Percentiles rank a stretch among this genome's conserved stretches.
Conservation (phyloP, 2,797 vertebrate species). For the Arrhamphus sclerolepis region DNA sequence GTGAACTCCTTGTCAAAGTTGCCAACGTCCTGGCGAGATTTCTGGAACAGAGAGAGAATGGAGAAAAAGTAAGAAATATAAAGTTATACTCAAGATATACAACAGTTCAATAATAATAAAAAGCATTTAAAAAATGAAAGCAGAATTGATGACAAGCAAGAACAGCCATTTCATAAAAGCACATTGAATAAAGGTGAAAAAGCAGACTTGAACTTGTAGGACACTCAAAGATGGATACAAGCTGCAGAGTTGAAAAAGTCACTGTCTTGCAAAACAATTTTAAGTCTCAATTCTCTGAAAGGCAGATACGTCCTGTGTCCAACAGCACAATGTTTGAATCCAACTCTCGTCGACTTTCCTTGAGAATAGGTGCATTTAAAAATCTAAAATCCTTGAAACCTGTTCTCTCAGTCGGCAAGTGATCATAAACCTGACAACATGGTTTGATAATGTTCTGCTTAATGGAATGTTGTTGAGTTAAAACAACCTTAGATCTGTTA, state of each 20-base stretch:
- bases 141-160: slow-evolving; percentile 10
- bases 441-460: too few relatives aligned
- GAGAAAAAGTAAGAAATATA: background rate
- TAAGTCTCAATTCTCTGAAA: too few relatives aligned
- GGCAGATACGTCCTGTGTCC: too few relatives aligned
- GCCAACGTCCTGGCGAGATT: slow-evolving; percentile 90
- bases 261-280: too few relatives aligned
- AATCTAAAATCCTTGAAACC: too few relatives aligned
- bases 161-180: slow-evolving; percentile 30
- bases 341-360: too few relatives aligned
- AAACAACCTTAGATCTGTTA: too few relatives aligned
- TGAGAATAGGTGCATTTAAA: too few relatives aligned
- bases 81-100: background rate
- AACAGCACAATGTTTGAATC: too few relatives aligned
- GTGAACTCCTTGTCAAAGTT: slow-evolving; percentile 99
- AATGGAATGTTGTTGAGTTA: too few relatives aligned
- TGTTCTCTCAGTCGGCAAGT: too few relatives aligned
- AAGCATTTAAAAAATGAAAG: background rate
- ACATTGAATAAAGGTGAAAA: slow-evolving; percentile 46
- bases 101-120: background rate
- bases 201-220: slow-evolving; percentile 19
- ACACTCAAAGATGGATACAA: slow-evolving; percentile 24
- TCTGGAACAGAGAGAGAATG: slow-evolving; percentile 79
- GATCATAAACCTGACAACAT: too few relatives aligned
- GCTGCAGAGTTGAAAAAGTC: slow-evolving; percentile 29